A percentile compares a stretch with the other conserved stretches of the same genome.
Evolutionary conservation across 2,888 invertebrate species (phyloP).

Genomic region (Pristionchus exspectatus): DNA sequence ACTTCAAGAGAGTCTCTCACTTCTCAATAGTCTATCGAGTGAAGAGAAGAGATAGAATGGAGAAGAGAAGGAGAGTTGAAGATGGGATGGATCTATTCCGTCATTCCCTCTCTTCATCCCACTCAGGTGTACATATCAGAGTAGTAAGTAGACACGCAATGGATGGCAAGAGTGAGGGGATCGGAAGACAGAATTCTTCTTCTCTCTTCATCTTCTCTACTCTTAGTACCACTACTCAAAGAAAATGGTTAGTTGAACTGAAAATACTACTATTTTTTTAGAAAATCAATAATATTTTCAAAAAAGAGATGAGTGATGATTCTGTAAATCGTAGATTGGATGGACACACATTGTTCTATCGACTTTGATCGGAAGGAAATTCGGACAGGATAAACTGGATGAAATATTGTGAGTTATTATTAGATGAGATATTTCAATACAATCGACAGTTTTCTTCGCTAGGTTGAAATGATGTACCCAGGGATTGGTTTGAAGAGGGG

Average conservation of each 20-base stretch:
- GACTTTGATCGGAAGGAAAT: slow-evolving; percentile 65
- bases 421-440: neutral
- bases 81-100: neutral
- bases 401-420: slow-evolving; percentile 69
- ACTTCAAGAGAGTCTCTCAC: neutral
- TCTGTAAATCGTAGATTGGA: slow-evolving; percentile 67
- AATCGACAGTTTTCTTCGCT: too few species aligned
- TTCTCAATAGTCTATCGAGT: neutral
- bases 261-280: neutral
- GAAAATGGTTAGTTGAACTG: neutral
- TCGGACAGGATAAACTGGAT: slow-evolving; percentile 68
- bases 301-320: neutral
- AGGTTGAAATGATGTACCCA: too few species aligned
- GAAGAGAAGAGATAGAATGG: neutral
- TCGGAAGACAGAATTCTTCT: neutral
- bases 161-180: neutral
- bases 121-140: slow-evolving; percentile 39
- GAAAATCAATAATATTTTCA: neutral
- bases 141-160: slow-evolving; percentile 15
- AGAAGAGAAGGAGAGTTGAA: neutral
- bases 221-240: neutral
- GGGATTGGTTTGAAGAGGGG: neutral
- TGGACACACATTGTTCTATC: slow-evolving; percentile 73
- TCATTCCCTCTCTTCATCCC: slow-evolving; percentile 16
- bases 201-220: neutral